phyloP scores from a whole-genome alignment of 2,888 invertebrate genomes.

The Drosophila flavopinicola region DNA sequence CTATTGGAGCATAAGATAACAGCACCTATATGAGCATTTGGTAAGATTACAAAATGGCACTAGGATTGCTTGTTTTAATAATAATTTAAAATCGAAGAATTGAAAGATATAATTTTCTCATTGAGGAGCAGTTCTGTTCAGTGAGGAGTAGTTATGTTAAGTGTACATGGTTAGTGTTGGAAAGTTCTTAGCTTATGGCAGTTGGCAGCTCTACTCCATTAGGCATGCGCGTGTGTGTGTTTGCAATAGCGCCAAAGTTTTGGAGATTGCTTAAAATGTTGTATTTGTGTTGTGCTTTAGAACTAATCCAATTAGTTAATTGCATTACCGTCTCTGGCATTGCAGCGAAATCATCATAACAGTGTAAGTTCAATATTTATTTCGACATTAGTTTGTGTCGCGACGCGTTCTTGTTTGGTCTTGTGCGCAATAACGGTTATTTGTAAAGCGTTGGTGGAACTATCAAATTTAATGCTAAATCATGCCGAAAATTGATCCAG shows the following conservation, averaged over 20 bases:
- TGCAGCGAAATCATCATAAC: constrained; percentile 61
- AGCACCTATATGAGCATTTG: no score
- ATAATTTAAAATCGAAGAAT: not conserved
- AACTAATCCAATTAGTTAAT: constrained; percentile 81
- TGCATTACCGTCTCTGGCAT: constrained; percentile 66
- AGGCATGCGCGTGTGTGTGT: constrained; percentile 27
- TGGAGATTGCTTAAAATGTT: constrained; percentile 30
- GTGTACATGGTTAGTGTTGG: constrained; percentile 2
- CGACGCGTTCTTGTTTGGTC: constrained; percentile 48
- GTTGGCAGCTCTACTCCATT: constrained; percentile 4
- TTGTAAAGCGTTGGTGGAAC: constrained; percentile 21
- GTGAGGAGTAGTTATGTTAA: constrained; percentile 9
- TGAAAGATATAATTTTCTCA: not conserved
- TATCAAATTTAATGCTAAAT: constrained; percentile 47
- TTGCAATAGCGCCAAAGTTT: constrained; percentile 33
- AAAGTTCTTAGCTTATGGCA: not conserved
- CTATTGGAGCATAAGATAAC: no score
- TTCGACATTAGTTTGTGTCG: constrained; percentile 60
- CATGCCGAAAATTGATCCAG: constrained; percentile 94
- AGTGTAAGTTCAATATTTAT: constrained; percentile 49
- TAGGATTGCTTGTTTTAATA: no score
- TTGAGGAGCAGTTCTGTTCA: constrained; percentile 4
- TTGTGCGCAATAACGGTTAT: constrained; percentile 25
- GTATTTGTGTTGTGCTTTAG: constrained; percentile 29
- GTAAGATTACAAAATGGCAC: not conserved